Evolutionary conservation across 1,140 invertebrate genomes (phyloP).

Genomic region (Camponotus vicinus): DNA sequence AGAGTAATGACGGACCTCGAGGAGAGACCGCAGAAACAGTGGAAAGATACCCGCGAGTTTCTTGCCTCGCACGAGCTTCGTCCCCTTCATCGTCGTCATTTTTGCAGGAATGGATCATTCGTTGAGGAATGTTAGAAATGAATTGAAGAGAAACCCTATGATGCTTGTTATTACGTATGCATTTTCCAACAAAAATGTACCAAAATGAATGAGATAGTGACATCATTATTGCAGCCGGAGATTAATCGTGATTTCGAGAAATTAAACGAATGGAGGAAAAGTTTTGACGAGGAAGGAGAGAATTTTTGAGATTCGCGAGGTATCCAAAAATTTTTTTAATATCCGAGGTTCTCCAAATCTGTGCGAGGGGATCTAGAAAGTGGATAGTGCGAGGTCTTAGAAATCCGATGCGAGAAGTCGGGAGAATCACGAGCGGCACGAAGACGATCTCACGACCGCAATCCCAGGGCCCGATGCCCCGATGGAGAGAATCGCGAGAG

Average conservation of each 20-base stretch:
- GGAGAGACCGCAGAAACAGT: constrained; percentile 61
- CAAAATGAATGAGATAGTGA: not conserved
- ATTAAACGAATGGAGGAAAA: too few species aligned
- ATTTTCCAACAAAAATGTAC: not conserved
- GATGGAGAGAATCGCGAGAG: not conserved
- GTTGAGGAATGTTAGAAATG: constrained; percentile 2
- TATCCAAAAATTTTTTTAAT: not conserved
- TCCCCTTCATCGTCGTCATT: not conserved
- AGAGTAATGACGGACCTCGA: constrained; percentile 79
- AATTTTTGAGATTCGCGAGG: not conserved
- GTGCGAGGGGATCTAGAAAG: not conserved
- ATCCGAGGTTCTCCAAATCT: not conserved
- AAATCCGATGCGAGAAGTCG: not conserved
- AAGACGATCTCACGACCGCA: not conserved
- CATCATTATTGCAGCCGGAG: not conserved
- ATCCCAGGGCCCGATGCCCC: constrained; percentile 15
- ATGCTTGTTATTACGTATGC: constrained; percentile 3
- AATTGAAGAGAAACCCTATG: not conserved
- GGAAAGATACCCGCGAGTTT: constrained; percentile 69
- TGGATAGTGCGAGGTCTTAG: not conserved
- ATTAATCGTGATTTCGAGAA: not conserved
- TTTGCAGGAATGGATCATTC: constrained; percentile 30
- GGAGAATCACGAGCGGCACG: not conserved
- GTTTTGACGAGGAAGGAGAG: not conserved
- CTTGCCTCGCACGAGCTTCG: constrained; percentile 59